Conservation (phyloP, 2,113 vertebrate species). For the Salvator merianae region DNA sequence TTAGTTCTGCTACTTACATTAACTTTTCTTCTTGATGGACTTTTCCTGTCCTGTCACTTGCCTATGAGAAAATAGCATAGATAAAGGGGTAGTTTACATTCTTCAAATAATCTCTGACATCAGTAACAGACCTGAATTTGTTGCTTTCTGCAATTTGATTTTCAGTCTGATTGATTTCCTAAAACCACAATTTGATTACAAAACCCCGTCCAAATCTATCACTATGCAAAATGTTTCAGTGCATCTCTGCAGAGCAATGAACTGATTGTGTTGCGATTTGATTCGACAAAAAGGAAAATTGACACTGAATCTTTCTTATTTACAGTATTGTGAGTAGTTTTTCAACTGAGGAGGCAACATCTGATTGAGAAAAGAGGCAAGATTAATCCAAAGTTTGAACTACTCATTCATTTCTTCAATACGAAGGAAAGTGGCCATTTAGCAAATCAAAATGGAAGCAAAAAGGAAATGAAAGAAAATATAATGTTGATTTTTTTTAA, state of each 20-base stretch:
- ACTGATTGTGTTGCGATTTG: slow-evolving; percentile 8
- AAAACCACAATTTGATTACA: slow-evolving; percentile 8
- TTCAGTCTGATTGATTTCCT: neutral
- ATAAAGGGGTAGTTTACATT: neutral
- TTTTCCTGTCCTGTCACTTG: neutral
- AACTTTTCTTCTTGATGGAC: neutral
- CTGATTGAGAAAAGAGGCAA: neutral
- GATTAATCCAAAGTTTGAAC: neutral
- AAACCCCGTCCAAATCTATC: neutral
- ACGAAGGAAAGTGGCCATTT: neutral
- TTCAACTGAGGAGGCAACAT: neutral
- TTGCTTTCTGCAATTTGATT: neutral
- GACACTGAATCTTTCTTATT: neutral
- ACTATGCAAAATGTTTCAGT: neutral
- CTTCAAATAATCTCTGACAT: neutral
- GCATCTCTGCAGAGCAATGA: neutral
- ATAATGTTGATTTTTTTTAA: neutral
- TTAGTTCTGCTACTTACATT: neutral
- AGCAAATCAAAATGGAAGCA: neutral
- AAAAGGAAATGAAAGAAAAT: neutral
- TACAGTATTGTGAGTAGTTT: neutral
- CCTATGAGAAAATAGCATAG: neutral
- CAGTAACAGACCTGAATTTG: neutral
- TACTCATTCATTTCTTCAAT: neutral
- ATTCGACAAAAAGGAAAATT: neutral